Evolutionary conservation across 2,113 vertebrate genomes (phyloP).

Genomic region (Excalfactoria chinensis): DNA sequence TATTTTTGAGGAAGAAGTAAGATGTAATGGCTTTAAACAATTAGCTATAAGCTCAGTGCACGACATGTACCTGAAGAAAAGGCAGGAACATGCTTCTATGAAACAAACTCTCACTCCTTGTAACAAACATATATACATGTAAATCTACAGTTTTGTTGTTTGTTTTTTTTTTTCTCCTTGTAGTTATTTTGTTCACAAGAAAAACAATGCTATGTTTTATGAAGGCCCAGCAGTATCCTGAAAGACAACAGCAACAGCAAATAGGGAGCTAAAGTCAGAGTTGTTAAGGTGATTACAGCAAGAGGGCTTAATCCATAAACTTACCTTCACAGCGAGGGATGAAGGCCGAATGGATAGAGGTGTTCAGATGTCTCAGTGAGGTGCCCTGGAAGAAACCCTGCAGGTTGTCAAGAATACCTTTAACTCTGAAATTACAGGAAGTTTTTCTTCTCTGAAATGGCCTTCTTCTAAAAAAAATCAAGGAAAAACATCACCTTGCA

Average conservation of each 20-base stretch:
- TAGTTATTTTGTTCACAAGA: not conserved
- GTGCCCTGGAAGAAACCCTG: not conserved
- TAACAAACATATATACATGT: not conserved
- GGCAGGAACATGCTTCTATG: not conserved
- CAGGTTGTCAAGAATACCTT: not conserved
- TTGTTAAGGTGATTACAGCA: not conserved
- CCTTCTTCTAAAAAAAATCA: not conserved
- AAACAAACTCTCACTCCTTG: not conserved
- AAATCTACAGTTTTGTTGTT: not conserved
- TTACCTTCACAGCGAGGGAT: not conserved
- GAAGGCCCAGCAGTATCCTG: not conserved
- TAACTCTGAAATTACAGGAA: not conserved
- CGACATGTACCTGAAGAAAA: not conserved
- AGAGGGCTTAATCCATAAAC: not conserved
- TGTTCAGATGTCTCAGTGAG: not conserved
- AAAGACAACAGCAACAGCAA: not conserved
- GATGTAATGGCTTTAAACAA: not conserved
- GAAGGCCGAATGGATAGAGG: not conserved
- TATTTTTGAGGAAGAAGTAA: not conserved
- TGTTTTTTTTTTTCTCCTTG: not conserved
- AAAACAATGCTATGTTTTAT: not conserved
- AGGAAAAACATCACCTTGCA: rapidly evolving
- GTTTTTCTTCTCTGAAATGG: not conserved
- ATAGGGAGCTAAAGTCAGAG: not conserved
- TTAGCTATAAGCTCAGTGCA: not conserved